A percentile compares a stretch with the other conserved stretches of the same genome.
phyloP scores from a whole-genome alignment of 2,113 vertebrate species.

The Rhinolophus sinicus region DNA sequence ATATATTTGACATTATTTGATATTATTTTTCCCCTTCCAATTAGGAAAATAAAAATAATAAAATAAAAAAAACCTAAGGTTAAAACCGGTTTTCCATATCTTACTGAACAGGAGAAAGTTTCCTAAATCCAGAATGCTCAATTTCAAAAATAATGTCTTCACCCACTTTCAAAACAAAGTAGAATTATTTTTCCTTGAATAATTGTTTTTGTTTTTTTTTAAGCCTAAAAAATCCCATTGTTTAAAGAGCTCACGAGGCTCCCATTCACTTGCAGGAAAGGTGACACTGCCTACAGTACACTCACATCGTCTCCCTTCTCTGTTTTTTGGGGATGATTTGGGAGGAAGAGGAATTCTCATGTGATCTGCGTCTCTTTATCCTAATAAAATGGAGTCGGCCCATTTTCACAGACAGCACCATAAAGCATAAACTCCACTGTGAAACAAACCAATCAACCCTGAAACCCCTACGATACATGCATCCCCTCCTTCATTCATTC shows the following conservation, averaged over 20 bases:
- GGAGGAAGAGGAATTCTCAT: constrained; percentile 64
- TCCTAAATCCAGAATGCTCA: not conserved
- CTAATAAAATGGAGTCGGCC: constrained; percentile 76
- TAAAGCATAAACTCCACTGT: constrained; percentile 76
- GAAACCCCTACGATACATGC: constrained; percentile 78
- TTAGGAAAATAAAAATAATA: not conserved
- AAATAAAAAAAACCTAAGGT: not conserved
- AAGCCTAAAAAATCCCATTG: not conserved
- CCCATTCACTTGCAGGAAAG: not conserved
- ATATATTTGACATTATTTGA: not conserved
- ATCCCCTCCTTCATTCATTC: constrained; percentile 80
- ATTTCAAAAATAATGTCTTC: not conserved
- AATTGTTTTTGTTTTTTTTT: not conserved
- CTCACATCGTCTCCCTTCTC: not conserved
- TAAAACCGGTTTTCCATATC: not conserved
- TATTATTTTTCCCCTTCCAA: not conserved
- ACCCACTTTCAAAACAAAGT: not conserved
- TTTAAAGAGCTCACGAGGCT: not conserved
- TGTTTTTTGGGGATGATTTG: constrained; percentile 29
- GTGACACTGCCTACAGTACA: constrained; percentile 16
- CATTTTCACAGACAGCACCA: constrained; percentile 76
- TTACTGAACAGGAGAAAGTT: constrained; percentile 62
- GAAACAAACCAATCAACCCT: constrained; percentile 79
- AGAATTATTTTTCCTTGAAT: not conserved
- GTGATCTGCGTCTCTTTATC: constrained; percentile 81